These are phyloP conservation scores for Aquatica leii DNA, from an alignment of 2,888 invertebrate genomes.

Conservation along the genomic window DNA sequence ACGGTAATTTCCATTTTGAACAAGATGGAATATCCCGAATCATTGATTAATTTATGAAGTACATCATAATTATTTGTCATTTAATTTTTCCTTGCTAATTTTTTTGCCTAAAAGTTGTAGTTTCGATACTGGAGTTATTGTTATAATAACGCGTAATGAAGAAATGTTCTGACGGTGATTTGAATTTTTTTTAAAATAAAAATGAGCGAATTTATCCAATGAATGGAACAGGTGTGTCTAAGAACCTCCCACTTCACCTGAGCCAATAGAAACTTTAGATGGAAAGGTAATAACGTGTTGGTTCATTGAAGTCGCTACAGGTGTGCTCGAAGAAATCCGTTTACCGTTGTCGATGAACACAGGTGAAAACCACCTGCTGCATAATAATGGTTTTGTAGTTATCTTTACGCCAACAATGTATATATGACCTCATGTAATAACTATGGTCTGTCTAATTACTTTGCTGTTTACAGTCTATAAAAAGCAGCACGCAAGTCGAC, in stretches of 20 bases:
- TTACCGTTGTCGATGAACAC: constrained; percentile 19
- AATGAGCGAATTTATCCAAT: constrained; percentile 29
- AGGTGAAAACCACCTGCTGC: constrained; percentile 42
- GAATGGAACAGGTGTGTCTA: constrained; percentile 33
- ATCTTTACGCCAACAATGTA: constrained; percentile 25
- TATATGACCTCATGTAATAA: constrained; percentile 42
- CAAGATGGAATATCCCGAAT: no score
- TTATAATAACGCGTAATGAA: no score
- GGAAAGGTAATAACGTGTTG: constrained; percentile 24
- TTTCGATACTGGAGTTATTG: no score
- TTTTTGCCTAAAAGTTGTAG: no score
- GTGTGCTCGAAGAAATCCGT: constrained; percentile 16
- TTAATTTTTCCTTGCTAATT: no score
- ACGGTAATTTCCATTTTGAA: no score
- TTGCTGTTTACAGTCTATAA: constrained; percentile 47
- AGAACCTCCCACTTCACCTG: constrained; percentile 46
- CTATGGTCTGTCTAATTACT: constrained; percentile 40
- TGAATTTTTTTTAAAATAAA: no score
- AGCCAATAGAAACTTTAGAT: constrained; percentile 42
- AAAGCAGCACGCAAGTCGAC: constrained; percentile 46
- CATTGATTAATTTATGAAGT: no score
- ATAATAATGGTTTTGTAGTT: constrained; percentile 6
- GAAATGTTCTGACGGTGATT: no score
- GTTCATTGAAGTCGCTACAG: constrained; percentile 26
- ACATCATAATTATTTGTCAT: no score